Evolutionary conservation across 2,888 invertebrate genomes (phyloP), one percentile per base, ranked within the genome.

Genomic region (Calephelis perditalis): DNA sequence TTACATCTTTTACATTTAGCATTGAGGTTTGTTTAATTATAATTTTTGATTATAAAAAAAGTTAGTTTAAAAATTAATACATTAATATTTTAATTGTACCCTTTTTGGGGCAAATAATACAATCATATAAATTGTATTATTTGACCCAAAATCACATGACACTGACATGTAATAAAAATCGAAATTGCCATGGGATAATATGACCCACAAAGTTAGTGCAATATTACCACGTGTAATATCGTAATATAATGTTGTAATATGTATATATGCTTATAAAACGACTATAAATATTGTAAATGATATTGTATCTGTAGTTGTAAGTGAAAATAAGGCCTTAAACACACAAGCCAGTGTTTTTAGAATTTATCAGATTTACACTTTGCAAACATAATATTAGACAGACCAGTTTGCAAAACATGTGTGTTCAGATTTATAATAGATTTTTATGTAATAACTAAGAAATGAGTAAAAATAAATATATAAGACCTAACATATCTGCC

Each of bases 401-500:
- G 62, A 63, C 65, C 65, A 65, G 62, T 63, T 62, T 46, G 49
- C 56, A 54, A 63, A 58, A 58, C 40, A 44, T 59, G 67, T 69
- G 67, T 67, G 69, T 69, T 69, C 69, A 69, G 63, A 60, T 66
- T 64, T 68, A 65, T 58, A 58, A 63, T 60, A 62, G 59, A 55
- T 59, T 59, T 63, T 60, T 65, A 57, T 60, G 56, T 57, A 59
- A 61, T 54, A 57, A 64, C 54, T 45, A 66, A 66, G 65, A 62
- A 58, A 61, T 46, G 63, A 57, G 44, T 59, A 52, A 63, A 61
- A 65, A 61, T 60, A 55, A 45, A 46, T 43, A 49, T 45, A 61
- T 59, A 72, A 71, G 68, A 68, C 72, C 67, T 71, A 70, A 79
- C 79, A 79, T 79, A 79, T 79, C 79, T 77, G 79, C 79, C 78